Evolutionary conservation across 2,888 invertebrate species (phyloP).

Genomic region (Oeneis ivallda): DNA sequence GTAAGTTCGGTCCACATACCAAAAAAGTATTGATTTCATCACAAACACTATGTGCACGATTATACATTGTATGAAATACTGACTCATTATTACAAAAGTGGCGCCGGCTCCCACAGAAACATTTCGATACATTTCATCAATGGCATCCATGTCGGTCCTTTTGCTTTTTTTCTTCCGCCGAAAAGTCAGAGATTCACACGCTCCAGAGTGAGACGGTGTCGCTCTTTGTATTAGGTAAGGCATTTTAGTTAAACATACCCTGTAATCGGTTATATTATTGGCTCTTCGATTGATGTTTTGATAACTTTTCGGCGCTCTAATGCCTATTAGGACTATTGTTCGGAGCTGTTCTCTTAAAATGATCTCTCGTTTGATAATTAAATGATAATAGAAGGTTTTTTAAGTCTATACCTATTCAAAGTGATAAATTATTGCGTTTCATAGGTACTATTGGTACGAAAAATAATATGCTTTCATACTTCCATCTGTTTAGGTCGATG

Average conservation of each 20-base stretch:
- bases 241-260: slow-evolving; percentile 49
- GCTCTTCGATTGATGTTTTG: slow-evolving; percentile 57
- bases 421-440: no score
- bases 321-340: slow-evolving; percentile 21
- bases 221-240: slow-evolving; percentile 49
- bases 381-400: not conserved
- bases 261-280: slow-evolving; percentile 52
- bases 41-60: slow-evolving; percentile 19
- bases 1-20: no score
- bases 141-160: slow-evolving; percentile 53
- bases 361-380: not conserved
- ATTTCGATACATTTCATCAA: slow-evolving; percentile 66
- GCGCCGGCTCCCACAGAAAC: slow-evolving; percentile 66
- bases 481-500: no score
- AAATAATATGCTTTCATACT: no score
- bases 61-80: slow-evolving; percentile 56
- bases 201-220: slow-evolving; percentile 60
- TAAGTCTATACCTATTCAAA: no score
- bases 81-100: slow-evolving; percentile 58
- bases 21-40: no score
- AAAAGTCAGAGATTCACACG: slow-evolving; percentile 63
- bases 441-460: no score
- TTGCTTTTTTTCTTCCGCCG: slow-evolving; percentile 40
- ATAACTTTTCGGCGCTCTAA: slow-evolving; percentile 44
- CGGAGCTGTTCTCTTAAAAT: not conserved